These are phyloP conservation scores for Hermaeophaga mercurialis DNA, from an alignment of 2,888 invertebrate genomes.

Conservation along the genomic window DNA sequence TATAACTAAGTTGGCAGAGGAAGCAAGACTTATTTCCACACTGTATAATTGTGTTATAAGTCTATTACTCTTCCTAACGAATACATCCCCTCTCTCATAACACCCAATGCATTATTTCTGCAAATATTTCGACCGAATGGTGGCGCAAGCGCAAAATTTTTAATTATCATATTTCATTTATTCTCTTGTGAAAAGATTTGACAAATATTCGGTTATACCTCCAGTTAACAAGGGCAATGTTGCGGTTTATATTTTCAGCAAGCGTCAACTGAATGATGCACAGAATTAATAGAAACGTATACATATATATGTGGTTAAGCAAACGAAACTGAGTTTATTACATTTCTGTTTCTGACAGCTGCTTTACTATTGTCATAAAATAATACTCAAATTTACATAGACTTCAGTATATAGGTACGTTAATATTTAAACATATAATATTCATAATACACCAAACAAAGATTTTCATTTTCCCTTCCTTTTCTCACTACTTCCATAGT, in stretches of 20 bases:
- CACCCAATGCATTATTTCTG: too few species aligned
- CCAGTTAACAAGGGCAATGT: background rate
- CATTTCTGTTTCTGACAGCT: constrained; percentile 53
- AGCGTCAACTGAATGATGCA: constrained; percentile 32
- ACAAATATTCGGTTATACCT: too few species aligned
- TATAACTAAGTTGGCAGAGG: too few species aligned
- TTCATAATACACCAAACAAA: constrained; percentile 31
- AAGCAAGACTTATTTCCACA: too few species aligned
- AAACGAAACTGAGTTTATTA: constrained; percentile 48
- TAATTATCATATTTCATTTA: too few species aligned
- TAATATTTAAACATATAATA: constrained; percentile 49
- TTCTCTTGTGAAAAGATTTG: too few species aligned
- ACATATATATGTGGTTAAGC: constrained; percentile 44
- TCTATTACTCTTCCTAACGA: too few species aligned
- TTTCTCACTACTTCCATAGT: too few species aligned
- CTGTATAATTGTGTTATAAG: too few species aligned
- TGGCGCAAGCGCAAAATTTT: too few species aligned
- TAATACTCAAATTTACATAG: constrained; percentile 51
- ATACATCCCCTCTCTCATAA: too few species aligned
- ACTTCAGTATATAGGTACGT: constrained; percentile 48
- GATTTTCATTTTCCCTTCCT: background rate
- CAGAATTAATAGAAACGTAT: constrained; percentile 30
- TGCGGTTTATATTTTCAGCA: constrained; percentile 25
- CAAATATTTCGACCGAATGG: too few species aligned
- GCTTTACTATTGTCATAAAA: constrained; percentile 53